Evolutionary conservation across 2,888 invertebrate species (phyloP).

Genomic region (Drosophila algonquin): DNA sequence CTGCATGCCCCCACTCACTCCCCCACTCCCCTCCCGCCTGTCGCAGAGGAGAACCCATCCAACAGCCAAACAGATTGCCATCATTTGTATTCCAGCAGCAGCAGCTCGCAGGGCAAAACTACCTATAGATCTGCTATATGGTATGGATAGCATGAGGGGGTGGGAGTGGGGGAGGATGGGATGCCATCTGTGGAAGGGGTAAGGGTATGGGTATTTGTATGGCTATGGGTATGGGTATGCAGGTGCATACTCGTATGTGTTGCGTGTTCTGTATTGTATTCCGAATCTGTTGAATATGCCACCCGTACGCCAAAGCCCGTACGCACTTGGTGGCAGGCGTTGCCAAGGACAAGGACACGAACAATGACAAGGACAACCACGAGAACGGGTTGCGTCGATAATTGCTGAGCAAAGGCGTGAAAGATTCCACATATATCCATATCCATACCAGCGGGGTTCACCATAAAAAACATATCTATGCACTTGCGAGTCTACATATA

Average conservation of each 20-base stretch:
- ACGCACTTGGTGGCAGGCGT: neutral
- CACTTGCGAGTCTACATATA: neutral
- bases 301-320: neutral
- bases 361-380: neutral
- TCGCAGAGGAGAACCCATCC: constrained; percentile 14
- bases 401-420: neutral
- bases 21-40: neutral
- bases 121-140: constrained; percentile 7
- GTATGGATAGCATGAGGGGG: neutral
- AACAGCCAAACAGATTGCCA: constrained; percentile 63
- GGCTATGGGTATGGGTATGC: neutral
- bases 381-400: neutral
- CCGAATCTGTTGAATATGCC: neutral
- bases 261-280: neutral
- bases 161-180: too few species aligned
- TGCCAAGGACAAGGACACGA: neutral
- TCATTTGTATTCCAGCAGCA: constrained; percentile 64
- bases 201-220: too few species aligned
- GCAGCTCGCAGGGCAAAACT: constrained; percentile 14
- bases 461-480: too few species aligned
- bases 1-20: too few species aligned
- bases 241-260: neutral
- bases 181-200: too few species aligned
- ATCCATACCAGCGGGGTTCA: too few species aligned
- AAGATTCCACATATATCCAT: neutral